A percentile compares a stretch with the other conserved stretches of the same genome.
Conservation (phyloP, 2,113 vertebrate genomes). For the Neodontobutis hainanensis region DNA sequence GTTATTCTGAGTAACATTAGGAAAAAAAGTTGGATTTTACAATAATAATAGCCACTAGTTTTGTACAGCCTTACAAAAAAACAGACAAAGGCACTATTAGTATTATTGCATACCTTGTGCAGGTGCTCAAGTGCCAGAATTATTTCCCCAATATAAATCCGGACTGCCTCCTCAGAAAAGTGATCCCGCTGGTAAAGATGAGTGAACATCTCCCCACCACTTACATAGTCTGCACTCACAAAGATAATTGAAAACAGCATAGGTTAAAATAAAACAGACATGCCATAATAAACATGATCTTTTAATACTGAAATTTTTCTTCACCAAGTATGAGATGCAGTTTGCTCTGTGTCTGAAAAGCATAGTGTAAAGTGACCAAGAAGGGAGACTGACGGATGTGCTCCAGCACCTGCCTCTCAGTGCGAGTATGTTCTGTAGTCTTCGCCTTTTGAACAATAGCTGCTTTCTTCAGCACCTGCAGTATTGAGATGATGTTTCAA, state of each 20-base stretch:
- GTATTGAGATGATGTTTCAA: background rate
- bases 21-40: too few relatives aligned
- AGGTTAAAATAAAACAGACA: constrained; percentile 11
- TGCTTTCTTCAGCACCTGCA: constrained; percentile 89
- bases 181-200: constrained; percentile 92
- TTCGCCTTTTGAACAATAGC: constrained; percentile 91
- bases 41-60: too few relatives aligned
- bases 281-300: background rate
- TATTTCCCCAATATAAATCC: constrained; percentile 88
- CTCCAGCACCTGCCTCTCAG: constrained; percentile 89
- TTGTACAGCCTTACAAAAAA: too few relatives aligned
- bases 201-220: constrained; percentile 92
- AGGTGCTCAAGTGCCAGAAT: constrained; percentile 89
- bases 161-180: constrained; percentile 89
- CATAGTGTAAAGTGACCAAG: constrained; percentile 92
- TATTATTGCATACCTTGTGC: constrained; percentile 83
- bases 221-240: constrained; percentile 86
- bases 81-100: too few relatives aligned
- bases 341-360: constrained; percentile 92
- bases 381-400: constrained; percentile 92
- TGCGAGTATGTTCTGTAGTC: constrained; percentile 90
- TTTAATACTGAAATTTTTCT: background rate
- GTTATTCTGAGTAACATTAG: too few relatives aligned
- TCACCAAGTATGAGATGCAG: constrained; percentile 91
- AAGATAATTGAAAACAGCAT: constrained; percentile 44